phyloP scores from a whole-genome alignment of 2,797 vertebrate genomes.

The Taeniopygia guttata region DNA sequence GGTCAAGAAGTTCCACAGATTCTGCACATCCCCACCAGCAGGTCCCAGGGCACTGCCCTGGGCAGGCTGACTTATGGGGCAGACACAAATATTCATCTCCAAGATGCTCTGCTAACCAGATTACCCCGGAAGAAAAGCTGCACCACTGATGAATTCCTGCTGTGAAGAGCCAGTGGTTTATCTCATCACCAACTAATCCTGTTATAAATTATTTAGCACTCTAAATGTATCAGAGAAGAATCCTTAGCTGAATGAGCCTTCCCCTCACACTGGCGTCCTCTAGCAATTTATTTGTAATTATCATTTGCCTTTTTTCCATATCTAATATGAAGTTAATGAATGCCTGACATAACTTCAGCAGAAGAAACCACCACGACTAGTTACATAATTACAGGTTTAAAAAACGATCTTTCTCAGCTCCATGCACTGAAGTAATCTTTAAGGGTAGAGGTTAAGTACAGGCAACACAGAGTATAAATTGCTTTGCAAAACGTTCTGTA shows the following conservation, averaged over 20 bases:
- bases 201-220: slow-evolving; percentile 24
- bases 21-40: neutral
- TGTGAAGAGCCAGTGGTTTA: slow-evolving; percentile 11
- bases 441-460: slow-evolving; percentile 6
- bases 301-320: neutral
- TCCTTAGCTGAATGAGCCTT: neutral
- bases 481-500: neutral
- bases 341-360: neutral
- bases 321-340: slow-evolving; percentile 32
- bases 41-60: neutral
- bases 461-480: neutral
- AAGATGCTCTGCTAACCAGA: slow-evolving; percentile 1
- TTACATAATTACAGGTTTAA: slow-evolving; percentile 39
- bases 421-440: neutral
- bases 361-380: neutral
- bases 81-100: neutral
- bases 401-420: neutral
- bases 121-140: neutral
- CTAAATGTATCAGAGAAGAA: neutral
- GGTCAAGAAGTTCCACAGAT: neutral
- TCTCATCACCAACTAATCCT: slow-evolving; percentile 29
- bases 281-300: slow-evolving; percentile 31
- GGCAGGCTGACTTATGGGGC: neutral
- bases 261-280: neutral
- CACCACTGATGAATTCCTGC: neutral